These are phyloP conservation scores for Serilophus lunatus DNA, from an alignment of 2,113 vertebrate species.

Conservation along the genomic window DNA sequence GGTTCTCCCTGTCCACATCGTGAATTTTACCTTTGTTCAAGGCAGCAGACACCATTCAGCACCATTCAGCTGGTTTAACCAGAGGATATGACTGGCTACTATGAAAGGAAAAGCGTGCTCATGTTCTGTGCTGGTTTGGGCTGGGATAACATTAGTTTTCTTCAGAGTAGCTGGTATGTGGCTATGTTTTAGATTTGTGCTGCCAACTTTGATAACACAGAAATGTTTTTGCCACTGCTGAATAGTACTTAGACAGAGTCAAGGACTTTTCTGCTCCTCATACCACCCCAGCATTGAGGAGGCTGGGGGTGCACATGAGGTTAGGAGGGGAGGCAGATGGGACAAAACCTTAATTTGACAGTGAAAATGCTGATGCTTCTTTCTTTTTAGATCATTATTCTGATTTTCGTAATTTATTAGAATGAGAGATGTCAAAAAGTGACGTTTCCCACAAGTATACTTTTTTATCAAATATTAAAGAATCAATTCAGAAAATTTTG, in stretches of 20 bases:
- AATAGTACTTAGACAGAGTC: background rate
- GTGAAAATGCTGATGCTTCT: background rate
- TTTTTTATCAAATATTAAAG: background rate
- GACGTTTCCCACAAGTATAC: background rate
- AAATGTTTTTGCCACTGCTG: background rate
- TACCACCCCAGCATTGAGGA: background rate
- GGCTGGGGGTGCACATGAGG: background rate
- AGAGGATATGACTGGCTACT: background rate
- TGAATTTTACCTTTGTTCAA: background rate
- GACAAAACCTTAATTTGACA: background rate
- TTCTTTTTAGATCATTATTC: background rate
- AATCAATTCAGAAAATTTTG: background rate
- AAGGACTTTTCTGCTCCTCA: background rate
- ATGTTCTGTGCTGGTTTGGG: background rate
- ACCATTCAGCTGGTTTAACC: background rate
- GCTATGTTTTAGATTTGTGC: background rate
- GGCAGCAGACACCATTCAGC: background rate
- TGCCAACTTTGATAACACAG: background rate
- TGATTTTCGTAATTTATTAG: background rate
- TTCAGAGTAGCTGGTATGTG: background rate
- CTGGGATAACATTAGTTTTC: background rate
- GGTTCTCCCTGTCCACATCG: background rate
- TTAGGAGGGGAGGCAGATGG: background rate
- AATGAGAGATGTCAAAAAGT: background rate
- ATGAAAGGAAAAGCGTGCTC: background rate